Evolutionary conservation across 2,113 vertebrate species (phyloP).

Genomic region (Leptodactylus fuscus): DNA sequence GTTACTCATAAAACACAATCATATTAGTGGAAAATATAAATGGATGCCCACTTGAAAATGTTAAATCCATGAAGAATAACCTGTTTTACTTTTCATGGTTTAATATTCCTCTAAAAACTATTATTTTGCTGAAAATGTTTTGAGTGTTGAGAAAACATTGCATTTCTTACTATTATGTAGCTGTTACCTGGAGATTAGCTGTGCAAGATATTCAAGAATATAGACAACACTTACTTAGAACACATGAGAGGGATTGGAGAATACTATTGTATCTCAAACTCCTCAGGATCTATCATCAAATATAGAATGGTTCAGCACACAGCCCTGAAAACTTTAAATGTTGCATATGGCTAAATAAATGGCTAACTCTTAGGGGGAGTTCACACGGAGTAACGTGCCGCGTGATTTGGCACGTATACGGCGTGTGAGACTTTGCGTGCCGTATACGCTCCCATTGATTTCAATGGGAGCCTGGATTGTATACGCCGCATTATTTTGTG

Average conservation of each 20-base stretch:
- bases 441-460: no score
- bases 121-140: not conserved
- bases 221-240: not conserved
- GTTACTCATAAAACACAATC: slow-evolving; percentile 14
- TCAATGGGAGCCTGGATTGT: no score
- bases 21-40: not conserved
- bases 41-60: slow-evolving; percentile 25
- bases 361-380: no score
- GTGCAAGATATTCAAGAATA: not conserved
- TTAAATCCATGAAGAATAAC: not conserved
- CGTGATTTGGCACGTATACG: no score
- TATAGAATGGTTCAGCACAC: not conserved
- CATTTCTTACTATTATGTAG: slow-evolving; percentile 14
- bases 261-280: no score
- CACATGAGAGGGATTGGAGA: not conserved
- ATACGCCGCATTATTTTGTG: no score
- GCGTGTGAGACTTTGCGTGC: no score
- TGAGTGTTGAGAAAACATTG: not conserved
- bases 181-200: slow-evolving; percentile 10
- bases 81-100: not conserved
- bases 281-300: not conserved
- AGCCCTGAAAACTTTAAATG: no score
- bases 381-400: no score
- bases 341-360: no score
- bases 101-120: slow-evolving; percentile 22